Conservation (phyloP, 2,113 vertebrate species). For the Ondatra zibethicus region DNA sequence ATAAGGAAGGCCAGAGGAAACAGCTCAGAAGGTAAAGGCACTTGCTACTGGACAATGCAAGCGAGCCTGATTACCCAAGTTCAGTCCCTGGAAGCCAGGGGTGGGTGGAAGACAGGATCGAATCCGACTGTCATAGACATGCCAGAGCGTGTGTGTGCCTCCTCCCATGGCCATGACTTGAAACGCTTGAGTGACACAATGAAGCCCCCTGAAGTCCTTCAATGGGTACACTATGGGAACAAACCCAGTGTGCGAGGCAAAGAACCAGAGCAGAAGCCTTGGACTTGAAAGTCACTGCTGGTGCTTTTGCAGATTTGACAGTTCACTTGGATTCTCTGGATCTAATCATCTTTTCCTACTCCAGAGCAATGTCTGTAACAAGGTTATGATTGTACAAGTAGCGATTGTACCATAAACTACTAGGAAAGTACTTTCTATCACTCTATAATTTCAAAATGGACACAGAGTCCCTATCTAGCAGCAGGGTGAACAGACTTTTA, state of each 20-base stretch:
- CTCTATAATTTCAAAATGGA: conserved; percentile 38
- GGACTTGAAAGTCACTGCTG: background rate
- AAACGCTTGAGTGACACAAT: background rate
- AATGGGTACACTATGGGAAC: background rate
- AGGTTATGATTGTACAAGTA: background rate
- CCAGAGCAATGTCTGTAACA: background rate
- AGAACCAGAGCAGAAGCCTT: background rate
- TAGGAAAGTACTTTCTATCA: background rate
- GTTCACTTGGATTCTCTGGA: background rate
- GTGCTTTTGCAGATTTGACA: background rate
- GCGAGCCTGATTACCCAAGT: background rate
- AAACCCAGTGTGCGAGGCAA: background rate
- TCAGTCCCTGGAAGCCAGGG: background rate
- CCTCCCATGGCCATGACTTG: background rate
- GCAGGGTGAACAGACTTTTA: background rate
- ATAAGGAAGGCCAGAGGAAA: background rate
- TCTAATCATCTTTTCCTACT: background rate
- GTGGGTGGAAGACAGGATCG: background rate
- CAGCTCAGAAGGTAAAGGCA: background rate
- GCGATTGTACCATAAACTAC: background rate
- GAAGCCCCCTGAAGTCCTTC: background rate
- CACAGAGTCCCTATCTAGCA: background rate
- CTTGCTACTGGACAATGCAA: background rate
- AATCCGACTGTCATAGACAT: background rate
- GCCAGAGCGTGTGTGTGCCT: rapidly evolving